These are phyloP conservation scores for Echinops telfairi DNA, from an alignment of 2,113 vertebrate species.

Conservation along the genomic window DNA sequence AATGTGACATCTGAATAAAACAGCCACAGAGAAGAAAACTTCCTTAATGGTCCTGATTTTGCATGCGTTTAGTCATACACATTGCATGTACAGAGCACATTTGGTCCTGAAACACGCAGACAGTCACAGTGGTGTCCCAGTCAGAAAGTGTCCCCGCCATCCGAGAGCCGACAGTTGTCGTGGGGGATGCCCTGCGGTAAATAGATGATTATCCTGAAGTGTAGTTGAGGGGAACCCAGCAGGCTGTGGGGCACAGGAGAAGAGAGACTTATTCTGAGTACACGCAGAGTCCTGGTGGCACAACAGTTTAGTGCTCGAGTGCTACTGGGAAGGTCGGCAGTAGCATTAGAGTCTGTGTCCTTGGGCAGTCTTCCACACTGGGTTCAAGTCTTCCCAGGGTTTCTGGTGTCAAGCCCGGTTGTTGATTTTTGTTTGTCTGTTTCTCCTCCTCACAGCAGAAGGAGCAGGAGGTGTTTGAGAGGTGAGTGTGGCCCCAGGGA, in stretches of 20 bases:
- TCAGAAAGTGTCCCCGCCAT: neutral
- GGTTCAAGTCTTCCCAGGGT: neutral
- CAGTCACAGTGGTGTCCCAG: neutral
- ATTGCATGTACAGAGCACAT: neutral
- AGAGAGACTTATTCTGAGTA: neutral
- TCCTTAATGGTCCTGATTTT: slow-evolving; percentile 19
- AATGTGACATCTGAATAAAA: neutral
- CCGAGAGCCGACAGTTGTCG: neutral
- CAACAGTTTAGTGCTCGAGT: neutral
- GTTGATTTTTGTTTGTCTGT: slow-evolving; percentile 68
- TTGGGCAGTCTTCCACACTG: neutral
- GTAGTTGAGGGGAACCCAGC: neutral
- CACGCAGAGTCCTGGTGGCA: neutral
- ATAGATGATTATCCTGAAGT: neutral
- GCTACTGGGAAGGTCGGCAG: neutral
- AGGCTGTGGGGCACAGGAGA: rapidly evolving
- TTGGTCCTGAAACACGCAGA: neutral
- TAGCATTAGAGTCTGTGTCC: neutral
- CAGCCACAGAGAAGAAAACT: neutral
- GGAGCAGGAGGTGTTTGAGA: slow-evolving; percentile 88
- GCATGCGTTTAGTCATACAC: neutral
- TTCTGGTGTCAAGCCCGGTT: slow-evolving; percentile 60
- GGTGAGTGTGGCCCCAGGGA: slow-evolving; percentile 80
- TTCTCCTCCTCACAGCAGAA: slow-evolving; percentile 80
- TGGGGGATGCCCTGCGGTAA: no score